Percentiles rank a stretch among this genome's conserved stretches.
phyloP scores from a whole-genome alignment of 2,797 vertebrate genomes.

The Lagocephalus sceleratus region DNA sequence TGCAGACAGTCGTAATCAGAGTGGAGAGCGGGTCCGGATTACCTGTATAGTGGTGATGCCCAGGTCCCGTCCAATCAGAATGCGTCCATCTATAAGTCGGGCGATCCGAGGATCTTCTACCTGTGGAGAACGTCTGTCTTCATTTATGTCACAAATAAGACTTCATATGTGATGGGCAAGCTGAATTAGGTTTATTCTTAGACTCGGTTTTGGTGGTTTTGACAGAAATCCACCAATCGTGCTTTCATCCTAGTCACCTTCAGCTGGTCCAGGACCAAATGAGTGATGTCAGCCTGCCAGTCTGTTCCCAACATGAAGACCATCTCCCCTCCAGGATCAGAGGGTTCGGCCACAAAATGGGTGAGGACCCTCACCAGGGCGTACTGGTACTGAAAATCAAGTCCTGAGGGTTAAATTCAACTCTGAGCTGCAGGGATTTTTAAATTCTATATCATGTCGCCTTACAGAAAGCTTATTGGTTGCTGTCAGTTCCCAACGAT shows the following conservation, averaged over 20 bases:
- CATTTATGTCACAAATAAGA: too few species aligned
- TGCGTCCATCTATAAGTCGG: conserved; percentile 81
- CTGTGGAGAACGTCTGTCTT: conserved; percentile 32
- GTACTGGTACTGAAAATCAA: conserved; percentile 71
- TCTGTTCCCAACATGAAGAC: conserved; percentile 88
- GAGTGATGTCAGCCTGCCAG: conserved; percentile 96
- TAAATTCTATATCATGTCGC: neutral
- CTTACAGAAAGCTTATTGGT: too few species aligned
- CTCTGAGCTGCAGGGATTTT: neutral
- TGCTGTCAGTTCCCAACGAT: neutral
- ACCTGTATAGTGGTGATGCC: conserved; percentile 94
- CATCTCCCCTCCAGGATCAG: conserved; percentile 80
- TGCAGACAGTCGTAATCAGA: conserved; percentile 10
- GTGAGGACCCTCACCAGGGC: conserved; percentile 91
- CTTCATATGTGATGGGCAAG: too few species aligned
- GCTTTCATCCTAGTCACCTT: conserved; percentile 61
- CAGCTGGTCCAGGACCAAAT: conserved; percentile 87
- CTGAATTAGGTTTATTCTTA: too few species aligned
- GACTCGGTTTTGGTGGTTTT: too few species aligned
- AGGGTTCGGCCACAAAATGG: conserved; percentile 88
- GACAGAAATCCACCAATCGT: too few species aligned
- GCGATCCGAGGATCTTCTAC: conserved; percentile 89
- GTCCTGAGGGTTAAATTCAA: neutral
- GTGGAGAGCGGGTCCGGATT: neutral
- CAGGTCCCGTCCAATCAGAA: conserved; percentile 85